Percentiles rank a stretch among this genome's conserved stretches.
These are phyloP conservation scores for Diabrotica virgifera DNA, from an alignment of 1,140 invertebrate genomes.

Conservation along the genomic window DNA sequence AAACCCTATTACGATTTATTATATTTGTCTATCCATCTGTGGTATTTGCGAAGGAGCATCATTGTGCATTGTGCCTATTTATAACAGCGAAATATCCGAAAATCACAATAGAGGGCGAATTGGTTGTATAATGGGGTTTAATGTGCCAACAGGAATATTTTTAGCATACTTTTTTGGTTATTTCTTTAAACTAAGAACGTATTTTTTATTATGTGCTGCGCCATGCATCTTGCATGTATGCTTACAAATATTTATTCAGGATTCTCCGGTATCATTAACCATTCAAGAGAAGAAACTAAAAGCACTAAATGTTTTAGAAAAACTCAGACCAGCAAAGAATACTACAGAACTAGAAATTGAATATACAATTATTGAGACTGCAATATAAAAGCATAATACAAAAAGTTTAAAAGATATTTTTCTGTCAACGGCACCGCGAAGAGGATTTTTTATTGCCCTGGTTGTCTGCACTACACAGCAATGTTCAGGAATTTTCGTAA, in stretches of 20 bases:
- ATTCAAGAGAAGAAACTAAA: constrained; percentile 56
- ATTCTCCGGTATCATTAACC: constrained; percentile 73
- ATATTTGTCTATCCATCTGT: constrained; percentile 47
- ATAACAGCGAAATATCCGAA: constrained; percentile 53
- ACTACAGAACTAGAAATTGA: constrained; percentile 59
- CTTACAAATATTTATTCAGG: constrained; percentile 72
- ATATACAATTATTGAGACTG: constrained; percentile 54
- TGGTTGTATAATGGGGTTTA: constrained; percentile 64
- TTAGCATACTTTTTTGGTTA: constrained; percentile 59
- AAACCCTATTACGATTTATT: constrained; percentile 39
- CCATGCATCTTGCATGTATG: constrained; percentile 62
- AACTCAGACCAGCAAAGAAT: constrained; percentile 59
- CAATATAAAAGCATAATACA: constrained; percentile 52
- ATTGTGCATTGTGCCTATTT: constrained; percentile 52
- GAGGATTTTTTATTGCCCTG: constrained; percentile 66
- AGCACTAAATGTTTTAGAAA: constrained; percentile 62
- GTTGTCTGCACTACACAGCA: constrained; percentile 72
- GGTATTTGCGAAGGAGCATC: constrained; percentile 50
- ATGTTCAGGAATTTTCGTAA: constrained; percentile 64
- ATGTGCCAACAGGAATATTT: constrained; percentile 26
- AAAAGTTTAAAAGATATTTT: constrained; percentile 58
- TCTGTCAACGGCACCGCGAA: constrained; percentile 55
- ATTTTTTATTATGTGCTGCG: constrained; percentile 62
- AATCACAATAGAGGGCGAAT: constrained; percentile 35
- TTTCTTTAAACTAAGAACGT: constrained; percentile 56